Base-by-base conservation (phyloP, 2,797 vertebrate genomes). In the Decapterus maruadsi region DNA sequence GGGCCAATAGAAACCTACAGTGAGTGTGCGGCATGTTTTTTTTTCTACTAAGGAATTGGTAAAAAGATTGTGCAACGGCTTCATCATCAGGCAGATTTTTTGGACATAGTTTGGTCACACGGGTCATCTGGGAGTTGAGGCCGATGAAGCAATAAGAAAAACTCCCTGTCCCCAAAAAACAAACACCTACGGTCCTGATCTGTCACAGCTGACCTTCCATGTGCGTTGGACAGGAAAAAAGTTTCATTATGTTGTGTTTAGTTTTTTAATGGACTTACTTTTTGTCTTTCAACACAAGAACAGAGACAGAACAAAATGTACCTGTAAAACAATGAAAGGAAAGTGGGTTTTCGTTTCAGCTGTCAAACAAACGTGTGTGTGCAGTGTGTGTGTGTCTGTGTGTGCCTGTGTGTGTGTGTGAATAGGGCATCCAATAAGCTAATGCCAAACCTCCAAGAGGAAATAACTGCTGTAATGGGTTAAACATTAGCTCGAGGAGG, bases 401-500 rank as follows among this genome's bases (percentile, higher is more conserved):
- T 71, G 69, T 0, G 34, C 17, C 16, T 40, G 31, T 11, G 46
- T 34, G 9, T 0, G 13, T 50, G 43, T n/a, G 26, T 68, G 72
- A 0, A 34, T n/a, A 17, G 34, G 31, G 16, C 58, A 65, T 17
- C 6, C 5, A 63, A 17, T 50, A 45, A 64, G 38, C 14, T 10
- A 53, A 72, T 62, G 34, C 68, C 61, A 74, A 74, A 56, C 58
- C 20, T 66, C 56, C 20, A 36, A 59, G 57, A 85, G 80, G 57
- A 83, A 89, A 81, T 80, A 31, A 66, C 8, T 76, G 62, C 72
- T 68, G 56, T 43, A 50, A 75, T 57, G 42, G 74, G 70, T 88
- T 85, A 78, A 80, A 81, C 73, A 78, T 91, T 83, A 77, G 20
- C 80, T 63, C 17, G 1, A 68, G n/a, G 20, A 55, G 63, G 48